Percentiles rank a stretch among this genome's conserved stretches.
phyloP scores from a whole-genome alignment of 2,888 invertebrate genomes.

The Erpobdella octoculata region DNA sequence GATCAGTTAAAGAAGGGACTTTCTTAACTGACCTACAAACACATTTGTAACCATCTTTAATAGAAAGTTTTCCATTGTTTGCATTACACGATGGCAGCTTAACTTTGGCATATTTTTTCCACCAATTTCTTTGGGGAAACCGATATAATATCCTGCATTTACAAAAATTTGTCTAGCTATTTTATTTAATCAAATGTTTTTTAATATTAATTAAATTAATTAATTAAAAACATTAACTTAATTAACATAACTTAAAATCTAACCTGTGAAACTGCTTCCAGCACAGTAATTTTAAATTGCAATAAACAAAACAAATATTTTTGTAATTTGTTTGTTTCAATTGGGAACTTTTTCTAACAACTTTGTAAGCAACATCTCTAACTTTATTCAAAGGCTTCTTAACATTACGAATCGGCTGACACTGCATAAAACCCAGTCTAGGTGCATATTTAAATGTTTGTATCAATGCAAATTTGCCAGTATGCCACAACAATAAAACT shows the following conservation, averaged over 20 bases:
- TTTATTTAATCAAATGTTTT: too few species aligned
- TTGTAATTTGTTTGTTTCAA: background rate
- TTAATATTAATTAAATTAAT: too few species aligned
- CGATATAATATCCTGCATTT: too few species aligned
- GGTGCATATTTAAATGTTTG: slow-evolving; percentile 2
- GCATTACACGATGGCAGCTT: background rate
- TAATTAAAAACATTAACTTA: too few species aligned
- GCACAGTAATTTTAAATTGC: background rate
- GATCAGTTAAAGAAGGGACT: background rate
- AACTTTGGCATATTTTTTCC: background rate
- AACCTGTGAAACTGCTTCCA: slow-evolving; percentile 13
- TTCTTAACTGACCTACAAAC: background rate
- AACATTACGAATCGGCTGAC: background rate
- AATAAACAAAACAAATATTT: background rate
- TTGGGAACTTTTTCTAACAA: background rate
- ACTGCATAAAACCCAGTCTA: background rate
- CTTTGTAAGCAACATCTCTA: slow-evolving; percentile 7
- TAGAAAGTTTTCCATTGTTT: background rate
- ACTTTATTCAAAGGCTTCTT: slow-evolving; percentile 5
- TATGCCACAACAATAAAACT: slow-evolving; percentile 20
- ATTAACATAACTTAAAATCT: too few species aligned
- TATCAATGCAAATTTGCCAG: slow-evolving; percentile 20
- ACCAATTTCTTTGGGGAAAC: background rate
- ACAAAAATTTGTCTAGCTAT: too few species aligned
- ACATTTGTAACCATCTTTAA: background rate